These are phyloP conservation scores for Drosophila orena DNA, from an alignment of 1,140 invertebrate species.

Conservation along the genomic window DNA sequence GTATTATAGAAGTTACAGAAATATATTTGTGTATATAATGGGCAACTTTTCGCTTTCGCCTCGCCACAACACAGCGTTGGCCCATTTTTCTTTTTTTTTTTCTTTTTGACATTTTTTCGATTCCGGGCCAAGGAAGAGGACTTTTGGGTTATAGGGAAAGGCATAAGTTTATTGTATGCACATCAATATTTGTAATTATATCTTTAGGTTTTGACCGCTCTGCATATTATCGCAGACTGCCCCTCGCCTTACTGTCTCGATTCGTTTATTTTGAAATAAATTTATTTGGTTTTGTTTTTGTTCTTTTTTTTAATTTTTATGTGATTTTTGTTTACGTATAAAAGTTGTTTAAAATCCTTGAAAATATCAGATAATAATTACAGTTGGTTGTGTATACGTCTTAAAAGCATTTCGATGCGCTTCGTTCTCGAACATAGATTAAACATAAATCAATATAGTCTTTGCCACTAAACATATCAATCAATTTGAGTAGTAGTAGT, in stretches of 20 bases:
- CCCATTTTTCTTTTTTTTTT: neutral
- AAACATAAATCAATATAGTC: constrained; percentile 73
- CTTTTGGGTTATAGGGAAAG: constrained; percentile 34
- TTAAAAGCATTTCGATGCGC: constrained; percentile 67
- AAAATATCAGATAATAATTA: constrained; percentile 81
- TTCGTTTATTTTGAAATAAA: constrained; percentile 57
- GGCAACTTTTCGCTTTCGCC: constrained; percentile 39
- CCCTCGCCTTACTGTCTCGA: neutral
- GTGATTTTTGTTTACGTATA: constrained; percentile 69
- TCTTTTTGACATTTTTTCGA: constrained; percentile 20
- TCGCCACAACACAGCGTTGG: constrained; percentile 20
- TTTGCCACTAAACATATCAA: constrained; percentile 72
- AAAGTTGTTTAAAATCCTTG: constrained; percentile 81
- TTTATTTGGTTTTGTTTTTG: constrained; percentile 59
- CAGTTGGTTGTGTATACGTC: constrained; percentile 65
- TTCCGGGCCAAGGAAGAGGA: constrained; percentile 34
- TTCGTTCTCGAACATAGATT: constrained; percentile 56
- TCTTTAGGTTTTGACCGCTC: constrained; percentile 49
- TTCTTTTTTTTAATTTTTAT: constrained; percentile 36
- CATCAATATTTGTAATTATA: constrained; percentile 50
- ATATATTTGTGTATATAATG: constrained; percentile 69
- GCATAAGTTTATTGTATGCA: constrained; percentile 44
- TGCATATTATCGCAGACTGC: constrained; percentile 33
- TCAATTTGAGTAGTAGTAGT: constrained; percentile 51
- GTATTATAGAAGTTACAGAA: constrained; percentile 79